Percentiles rank a stretch among this genome's conserved stretches.
These are phyloP conservation scores for Brenthis daphne DNA, from an alignment of 2,888 invertebrate species.

Conservation along the genomic window DNA sequence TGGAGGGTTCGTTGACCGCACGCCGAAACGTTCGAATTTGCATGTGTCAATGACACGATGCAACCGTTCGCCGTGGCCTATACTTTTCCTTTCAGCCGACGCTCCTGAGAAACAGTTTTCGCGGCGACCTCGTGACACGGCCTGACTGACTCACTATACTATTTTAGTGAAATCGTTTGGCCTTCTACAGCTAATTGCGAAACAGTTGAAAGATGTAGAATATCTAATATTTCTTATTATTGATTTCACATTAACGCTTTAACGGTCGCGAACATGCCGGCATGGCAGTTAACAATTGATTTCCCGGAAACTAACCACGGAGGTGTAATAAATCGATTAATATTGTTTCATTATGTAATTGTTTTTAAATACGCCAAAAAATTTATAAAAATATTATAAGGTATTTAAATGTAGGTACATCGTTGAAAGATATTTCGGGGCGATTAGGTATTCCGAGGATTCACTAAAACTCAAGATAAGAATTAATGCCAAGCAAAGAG, in stretches of 20 bases:
- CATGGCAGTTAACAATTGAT: too few species aligned
- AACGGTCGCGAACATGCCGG: too few species aligned
- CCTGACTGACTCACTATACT: conserved; percentile 36
- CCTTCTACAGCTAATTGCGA: conserved; percentile 41
- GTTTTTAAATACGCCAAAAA: not conserved
- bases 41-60: conserved; percentile 80
- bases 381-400: not conserved
- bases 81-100: conserved; percentile 77
- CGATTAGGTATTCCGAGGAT: conserved; percentile 41
- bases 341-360: too few species aligned
- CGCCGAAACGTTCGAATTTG: conserved; percentile 74
- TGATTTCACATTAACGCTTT: conserved; percentile 12
- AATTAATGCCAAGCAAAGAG: conserved; percentile 74
- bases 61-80: conserved; percentile 57
- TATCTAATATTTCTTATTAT: conserved; percentile 19
- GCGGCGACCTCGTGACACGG: conserved; percentile 71
- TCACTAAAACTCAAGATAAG: conserved; percentile 55
- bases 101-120: conserved; percentile 69
- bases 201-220: conserved; percentile 9
- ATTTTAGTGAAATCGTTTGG: conserved; percentile 50
- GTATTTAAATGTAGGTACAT: not conserved
- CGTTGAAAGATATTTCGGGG: conserved; percentile 4
- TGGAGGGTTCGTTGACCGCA: conserved; percentile 74
- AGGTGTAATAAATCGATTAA: too few species aligned
- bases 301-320: too few species aligned